Evolutionary conservation across 2,797 vertebrate species (phyloP), one percentile per base, ranked within the genome.

Genomic region (Lutjanus campechanus): DNA sequence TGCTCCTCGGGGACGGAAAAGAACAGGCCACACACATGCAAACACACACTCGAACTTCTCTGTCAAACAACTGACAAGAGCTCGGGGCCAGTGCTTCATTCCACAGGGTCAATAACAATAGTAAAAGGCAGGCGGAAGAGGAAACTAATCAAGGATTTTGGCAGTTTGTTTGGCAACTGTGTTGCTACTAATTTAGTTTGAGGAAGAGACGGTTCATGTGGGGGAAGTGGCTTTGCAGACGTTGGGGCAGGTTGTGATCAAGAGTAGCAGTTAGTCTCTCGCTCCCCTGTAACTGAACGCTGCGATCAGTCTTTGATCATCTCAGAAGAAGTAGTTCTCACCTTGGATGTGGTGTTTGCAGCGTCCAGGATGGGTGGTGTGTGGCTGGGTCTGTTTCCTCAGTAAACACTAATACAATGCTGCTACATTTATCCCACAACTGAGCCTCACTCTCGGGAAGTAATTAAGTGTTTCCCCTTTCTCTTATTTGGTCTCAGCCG

Each of bases 391-490:
- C 51, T 68, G 80, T 86, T 88, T 91, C 91, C 87, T 90, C 83
- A 76, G 86, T 87, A 92, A 93, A 93, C 91, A 89, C 73, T 58
- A 67, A 84, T 50, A 90, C 92, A 91, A 89, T 90, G 85, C 83
- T 65, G 65, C 81, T 73, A 77, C 79, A 65, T 91, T 89, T 86
- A 85, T 82, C 87, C 86, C 70, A 77, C 77, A 73, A 53, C 54
- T 56, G n/a, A 50, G 65, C 59, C 63, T 77, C 15, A 0, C 67
- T 88, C 76, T 76, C 79, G 77, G 90, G 88, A 92, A 87, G 81
- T 72, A 49, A 87, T 92, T 58, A 85, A 81, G 55, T 65, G 54
- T 89, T 88, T 90, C 82, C 74, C 69, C 54, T 86, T 83, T 88
- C 77, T 74, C 79, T 63, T 60, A 49, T 82, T 84, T 66, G 15